These are phyloP conservation scores for Sebastes itinus DNA, from an alignment of 2,797 vertebrate species.

Conservation along the genomic window DNA sequence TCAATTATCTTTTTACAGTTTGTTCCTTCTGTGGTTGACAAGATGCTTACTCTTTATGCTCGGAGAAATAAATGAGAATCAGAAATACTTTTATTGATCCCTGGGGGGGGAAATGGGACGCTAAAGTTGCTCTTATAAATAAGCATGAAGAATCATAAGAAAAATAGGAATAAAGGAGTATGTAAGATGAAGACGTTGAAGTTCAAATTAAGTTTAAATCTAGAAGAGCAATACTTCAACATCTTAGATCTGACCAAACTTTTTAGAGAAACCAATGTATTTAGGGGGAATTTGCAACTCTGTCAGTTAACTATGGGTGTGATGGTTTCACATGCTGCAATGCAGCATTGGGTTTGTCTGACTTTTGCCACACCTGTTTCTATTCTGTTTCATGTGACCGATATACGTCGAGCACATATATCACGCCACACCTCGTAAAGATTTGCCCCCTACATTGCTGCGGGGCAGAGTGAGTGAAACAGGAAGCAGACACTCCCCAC, in stretches of 20 bases:
- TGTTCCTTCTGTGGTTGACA: neutral
- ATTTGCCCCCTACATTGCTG: neutral
- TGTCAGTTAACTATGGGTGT: neutral
- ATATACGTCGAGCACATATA: neutral
- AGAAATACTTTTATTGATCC: neutral
- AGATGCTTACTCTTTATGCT: neutral
- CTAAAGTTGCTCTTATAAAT: neutral
- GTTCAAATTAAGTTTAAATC: neutral
- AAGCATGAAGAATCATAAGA: neutral
- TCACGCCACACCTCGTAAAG: neutral
- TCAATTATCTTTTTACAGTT: neutral
- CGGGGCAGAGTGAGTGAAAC: neutral
- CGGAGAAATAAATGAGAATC: neutral
- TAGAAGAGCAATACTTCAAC: neutral
- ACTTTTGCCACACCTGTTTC: conserved; percentile 8
- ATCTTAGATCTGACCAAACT: neutral
- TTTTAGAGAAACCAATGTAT: neutral
- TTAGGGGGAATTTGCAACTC: neutral
- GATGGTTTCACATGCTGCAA: neutral
- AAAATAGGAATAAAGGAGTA: neutral
- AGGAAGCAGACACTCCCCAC: neutral
- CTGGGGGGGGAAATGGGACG: neutral
- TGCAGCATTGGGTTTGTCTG: neutral
- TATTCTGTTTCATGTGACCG: neutral
- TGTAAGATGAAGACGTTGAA: neutral